Conservation (phyloP, 2,113 vertebrate genomes). For the Phrynocephalus versicolor region DNA sequence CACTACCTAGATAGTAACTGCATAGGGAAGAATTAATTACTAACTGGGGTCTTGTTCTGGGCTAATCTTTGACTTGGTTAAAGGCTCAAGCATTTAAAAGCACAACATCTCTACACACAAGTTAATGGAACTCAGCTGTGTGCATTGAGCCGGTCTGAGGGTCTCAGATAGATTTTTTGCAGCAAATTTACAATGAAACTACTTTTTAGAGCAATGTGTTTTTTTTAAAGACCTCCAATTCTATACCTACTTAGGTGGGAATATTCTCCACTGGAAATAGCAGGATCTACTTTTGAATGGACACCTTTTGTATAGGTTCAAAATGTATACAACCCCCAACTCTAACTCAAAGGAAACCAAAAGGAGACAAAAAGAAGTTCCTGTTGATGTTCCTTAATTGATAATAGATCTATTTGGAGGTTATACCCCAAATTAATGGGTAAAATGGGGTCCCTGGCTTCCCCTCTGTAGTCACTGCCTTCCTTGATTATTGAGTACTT, state of each 20-base stretch:
- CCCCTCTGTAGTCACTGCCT: too few species aligned
- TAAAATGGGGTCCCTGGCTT: neutral
- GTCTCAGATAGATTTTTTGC: too few species aligned
- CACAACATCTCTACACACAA: neutral
- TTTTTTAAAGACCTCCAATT: neutral
- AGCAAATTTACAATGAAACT: neutral
- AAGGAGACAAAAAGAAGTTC: neutral
- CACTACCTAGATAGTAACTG: neutral
- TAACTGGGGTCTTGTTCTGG: neutral
- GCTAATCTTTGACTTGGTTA: neutral
- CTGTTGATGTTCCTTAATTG: too few species aligned
- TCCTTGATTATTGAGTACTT: neutral
- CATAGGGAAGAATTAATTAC: neutral
- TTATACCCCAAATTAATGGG: neutral
- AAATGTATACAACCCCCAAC: neutral
- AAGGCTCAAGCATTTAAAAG: neutral
- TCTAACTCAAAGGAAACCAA: neutral
- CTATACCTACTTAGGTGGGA: neutral
- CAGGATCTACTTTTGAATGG: neutral
- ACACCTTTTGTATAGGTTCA: neutral
- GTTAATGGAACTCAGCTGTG: neutral
- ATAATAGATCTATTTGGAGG: neutral
- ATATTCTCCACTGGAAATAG: neutral
- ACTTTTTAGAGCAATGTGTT: neutral
- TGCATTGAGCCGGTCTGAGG: too few species aligned